A percentile compares a stretch with the other conserved stretches of the same genome.
phyloP scores from a whole-genome alignment of 2,113 vertebrate genomes.

The Falcunculus frontatus region DNA sequence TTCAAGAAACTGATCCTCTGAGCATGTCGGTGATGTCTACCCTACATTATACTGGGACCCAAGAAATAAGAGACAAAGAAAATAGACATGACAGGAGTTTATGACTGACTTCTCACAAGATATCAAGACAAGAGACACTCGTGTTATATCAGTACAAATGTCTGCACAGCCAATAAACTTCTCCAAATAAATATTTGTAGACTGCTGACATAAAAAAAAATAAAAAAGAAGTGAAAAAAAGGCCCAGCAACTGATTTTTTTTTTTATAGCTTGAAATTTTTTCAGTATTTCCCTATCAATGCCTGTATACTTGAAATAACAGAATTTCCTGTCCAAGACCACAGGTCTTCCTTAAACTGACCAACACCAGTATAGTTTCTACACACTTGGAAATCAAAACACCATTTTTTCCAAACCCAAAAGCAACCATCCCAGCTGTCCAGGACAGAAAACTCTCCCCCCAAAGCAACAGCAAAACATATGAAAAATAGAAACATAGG shows the following conservation, averaged over 20 bases:
- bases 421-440: neutral
- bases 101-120: neutral
- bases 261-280: neutral
- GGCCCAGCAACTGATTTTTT: neutral
- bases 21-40: neutral
- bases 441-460: neutral
- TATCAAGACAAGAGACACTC: neutral
- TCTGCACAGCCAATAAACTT: neutral
- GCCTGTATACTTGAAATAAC: neutral
- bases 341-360: neutral
- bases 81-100: constrained; percentile 14
- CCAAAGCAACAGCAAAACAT: neutral
- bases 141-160: neutral
- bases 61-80: constrained; percentile 20
- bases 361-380: neutral
- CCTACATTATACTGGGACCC: neutral
- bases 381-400: neutral
- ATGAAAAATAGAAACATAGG: neutral
- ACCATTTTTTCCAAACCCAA: neutral
- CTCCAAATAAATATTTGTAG: constrained; percentile 15
- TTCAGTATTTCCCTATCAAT: neutral
- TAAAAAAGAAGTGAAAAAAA: neutral
- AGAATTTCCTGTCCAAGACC: neutral
- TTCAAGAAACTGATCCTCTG: neutral
- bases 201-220: neutral